These are phyloP conservation scores for Lanistes nyassanus DNA, from an alignment of 1,140 invertebrate genomes.

Conservation along the genomic window DNA sequence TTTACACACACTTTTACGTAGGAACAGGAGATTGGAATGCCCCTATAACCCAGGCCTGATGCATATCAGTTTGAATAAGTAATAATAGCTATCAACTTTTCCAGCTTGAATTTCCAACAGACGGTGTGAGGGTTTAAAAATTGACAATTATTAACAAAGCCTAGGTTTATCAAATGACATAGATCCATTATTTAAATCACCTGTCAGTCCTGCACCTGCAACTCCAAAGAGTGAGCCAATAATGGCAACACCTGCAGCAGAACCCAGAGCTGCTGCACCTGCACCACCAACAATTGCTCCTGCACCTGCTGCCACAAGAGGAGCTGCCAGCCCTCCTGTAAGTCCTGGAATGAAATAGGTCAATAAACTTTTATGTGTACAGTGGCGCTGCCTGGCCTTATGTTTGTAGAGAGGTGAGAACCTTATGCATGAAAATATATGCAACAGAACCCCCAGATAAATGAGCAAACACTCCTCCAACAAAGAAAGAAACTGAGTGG, in stretches of 20 bases:
- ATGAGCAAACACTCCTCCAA: neutral
- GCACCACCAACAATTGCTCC: slow-evolving; percentile 70
- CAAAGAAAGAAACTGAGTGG: neutral
- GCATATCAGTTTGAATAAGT: too few relatives aligned
- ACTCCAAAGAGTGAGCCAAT: slow-evolving; percentile 78
- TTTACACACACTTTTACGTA: too few relatives aligned
- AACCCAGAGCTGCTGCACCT: slow-evolving; percentile 72
- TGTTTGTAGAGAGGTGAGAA: neutral
- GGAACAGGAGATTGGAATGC: too few relatives aligned
- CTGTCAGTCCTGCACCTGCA: slow-evolving; percentile 76
- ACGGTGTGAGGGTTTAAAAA: too few relatives aligned
- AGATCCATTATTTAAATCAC: slow-evolving; percentile 51
- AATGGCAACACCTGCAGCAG: slow-evolving; percentile 74
- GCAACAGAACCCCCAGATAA: too few relatives aligned
- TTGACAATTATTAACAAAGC: too few relatives aligned
- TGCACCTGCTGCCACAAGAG: slow-evolving; percentile 76
- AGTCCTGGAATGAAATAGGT: slow-evolving; percentile 64
- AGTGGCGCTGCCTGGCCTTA: neutral
- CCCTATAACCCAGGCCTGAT: too few relatives aligned
- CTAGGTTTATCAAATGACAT: too few relatives aligned
- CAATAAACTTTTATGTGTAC: neutral
- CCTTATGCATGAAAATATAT: too few relatives aligned
- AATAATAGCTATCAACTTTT: too few relatives aligned
- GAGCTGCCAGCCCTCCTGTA: slow-evolving; percentile 76
- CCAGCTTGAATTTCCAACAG: too few relatives aligned